phyloP scores from a whole-genome alignment of 2,888 invertebrate species.

The Epistrophella euchroma region DNA sequence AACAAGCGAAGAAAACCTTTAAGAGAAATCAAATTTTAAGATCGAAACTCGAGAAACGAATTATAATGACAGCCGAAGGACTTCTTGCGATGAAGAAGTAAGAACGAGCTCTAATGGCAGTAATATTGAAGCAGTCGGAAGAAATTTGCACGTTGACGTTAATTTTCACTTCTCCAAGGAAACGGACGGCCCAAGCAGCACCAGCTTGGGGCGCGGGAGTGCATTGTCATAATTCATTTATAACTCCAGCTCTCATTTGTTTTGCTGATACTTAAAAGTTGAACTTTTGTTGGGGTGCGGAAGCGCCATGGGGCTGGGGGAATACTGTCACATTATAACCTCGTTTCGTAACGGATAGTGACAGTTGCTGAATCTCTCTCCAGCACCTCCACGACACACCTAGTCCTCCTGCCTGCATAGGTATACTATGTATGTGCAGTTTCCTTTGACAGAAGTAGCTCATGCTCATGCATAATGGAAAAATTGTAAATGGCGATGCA shows the following conservation, averaged over 20 bases:
- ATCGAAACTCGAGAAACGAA: constrained; percentile 27
- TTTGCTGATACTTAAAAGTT: constrained; percentile 3
- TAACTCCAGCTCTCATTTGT: constrained; percentile 3
- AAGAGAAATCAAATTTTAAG: neutral
- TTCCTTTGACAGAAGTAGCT: constrained; percentile 14
- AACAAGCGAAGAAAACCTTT: neutral
- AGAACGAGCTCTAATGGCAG: neutral
- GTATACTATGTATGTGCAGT: neutral
- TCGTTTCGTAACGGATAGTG: constrained; percentile 9
- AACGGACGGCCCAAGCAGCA: neutral
- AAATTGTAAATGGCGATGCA: constrained; percentile 35
- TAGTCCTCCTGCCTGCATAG: neutral
- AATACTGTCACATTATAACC: constrained; percentile 39
- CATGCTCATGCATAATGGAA: constrained; percentile 30
- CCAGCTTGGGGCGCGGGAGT: neutral
- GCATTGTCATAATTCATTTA: constrained; percentile 28
- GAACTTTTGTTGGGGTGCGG: constrained; percentile 3
- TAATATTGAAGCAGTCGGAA: constrained; percentile 6
- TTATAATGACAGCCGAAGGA: constrained; percentile 13
- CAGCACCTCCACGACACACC: neutral
- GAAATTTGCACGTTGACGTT: constrained; percentile 20
- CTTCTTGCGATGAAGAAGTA: neutral
- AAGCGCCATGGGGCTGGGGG: neutral
- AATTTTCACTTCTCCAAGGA: neutral
- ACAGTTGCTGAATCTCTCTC: neutral